A percentile compares a stretch with the other conserved stretches of the same genome.
Conservation (phyloP, 2,113 vertebrate genomes). For the Megalops atlanticus region DNA sequence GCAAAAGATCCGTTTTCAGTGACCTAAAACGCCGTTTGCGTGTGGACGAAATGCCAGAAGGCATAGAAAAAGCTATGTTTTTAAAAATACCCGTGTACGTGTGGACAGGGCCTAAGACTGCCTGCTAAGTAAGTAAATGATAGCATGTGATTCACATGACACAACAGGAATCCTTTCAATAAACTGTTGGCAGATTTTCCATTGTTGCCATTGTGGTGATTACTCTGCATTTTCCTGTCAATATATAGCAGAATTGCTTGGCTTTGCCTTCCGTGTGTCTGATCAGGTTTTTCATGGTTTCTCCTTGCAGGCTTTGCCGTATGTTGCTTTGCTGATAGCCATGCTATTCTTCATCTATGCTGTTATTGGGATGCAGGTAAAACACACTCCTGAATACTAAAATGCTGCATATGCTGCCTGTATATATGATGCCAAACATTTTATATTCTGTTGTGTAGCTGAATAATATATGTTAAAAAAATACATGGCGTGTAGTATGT, state of each 20-base stretch:
- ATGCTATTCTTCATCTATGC: conserved; percentile 99
- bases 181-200: not conserved
- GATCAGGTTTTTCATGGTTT: not conserved
- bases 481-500: not conserved
- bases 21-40: too few species aligned
- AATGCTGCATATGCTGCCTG: not conserved
- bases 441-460: not conserved
- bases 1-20: too few species aligned
- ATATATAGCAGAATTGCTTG: too few species aligned
- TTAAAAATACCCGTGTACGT: too few species aligned
- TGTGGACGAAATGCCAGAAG: too few species aligned
- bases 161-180: not conserved
- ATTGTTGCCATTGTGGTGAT: not conserved
- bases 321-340: conserved; percentile 95
- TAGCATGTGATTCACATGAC: not conserved
- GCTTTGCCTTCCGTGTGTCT: not conserved
- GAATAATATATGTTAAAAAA: not conserved
- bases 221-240: not conserved
- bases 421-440: not conserved
- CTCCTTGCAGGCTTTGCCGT: conserved; percentile 84
- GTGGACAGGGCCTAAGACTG: too few species aligned
- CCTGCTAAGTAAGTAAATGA: not conserved
- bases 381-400: not conserved
- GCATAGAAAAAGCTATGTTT: too few species aligned
- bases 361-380: conserved; percentile 98